These are phyloP conservation scores for Argyresthia albistria DNA, from an alignment of 2,888 invertebrate species.

Conservation along the genomic window DNA sequence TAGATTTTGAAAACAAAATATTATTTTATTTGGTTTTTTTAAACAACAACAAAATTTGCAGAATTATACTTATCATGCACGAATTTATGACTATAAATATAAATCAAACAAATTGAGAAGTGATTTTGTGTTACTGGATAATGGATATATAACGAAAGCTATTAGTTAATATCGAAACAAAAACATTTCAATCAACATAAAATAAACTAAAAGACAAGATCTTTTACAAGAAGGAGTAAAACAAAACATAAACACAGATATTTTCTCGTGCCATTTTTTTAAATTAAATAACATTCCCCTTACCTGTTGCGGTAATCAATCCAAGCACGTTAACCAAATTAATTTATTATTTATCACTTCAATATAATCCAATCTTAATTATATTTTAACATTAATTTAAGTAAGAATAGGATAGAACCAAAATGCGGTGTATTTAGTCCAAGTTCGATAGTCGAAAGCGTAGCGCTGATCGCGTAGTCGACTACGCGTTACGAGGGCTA, in stretches of 20 bases:
- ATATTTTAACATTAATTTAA: not conserved
- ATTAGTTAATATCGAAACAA: too few species aligned
- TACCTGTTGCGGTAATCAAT: constrained; percentile 3
- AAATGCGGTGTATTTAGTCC: not conserved
- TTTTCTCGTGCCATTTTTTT: too few species aligned
- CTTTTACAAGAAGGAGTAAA: not conserved
- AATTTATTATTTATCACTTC: not conserved
- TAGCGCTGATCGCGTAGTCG: constrained; percentile 1
- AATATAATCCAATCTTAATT: not conserved
- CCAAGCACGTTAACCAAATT: constrained; percentile 1
- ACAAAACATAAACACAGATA: not conserved
- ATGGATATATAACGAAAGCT: too few species aligned
- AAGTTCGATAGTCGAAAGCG: not conserved
- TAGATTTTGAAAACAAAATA: too few species aligned
- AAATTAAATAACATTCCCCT: not conserved
- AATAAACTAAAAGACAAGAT: not conserved
- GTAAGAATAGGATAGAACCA: constrained; percentile 13
- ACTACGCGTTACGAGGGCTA: constrained; percentile 34
- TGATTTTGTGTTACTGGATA: too few species aligned
- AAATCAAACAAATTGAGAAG: too few species aligned
- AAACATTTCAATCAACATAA: not conserved
- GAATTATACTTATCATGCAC: too few species aligned
- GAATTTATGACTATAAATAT: too few species aligned
- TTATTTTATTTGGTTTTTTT: too few species aligned
- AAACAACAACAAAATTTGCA: too few species aligned